Conservation (phyloP, 2,113 vertebrate genomes). For the Rhinolophus sinicus region DNA sequence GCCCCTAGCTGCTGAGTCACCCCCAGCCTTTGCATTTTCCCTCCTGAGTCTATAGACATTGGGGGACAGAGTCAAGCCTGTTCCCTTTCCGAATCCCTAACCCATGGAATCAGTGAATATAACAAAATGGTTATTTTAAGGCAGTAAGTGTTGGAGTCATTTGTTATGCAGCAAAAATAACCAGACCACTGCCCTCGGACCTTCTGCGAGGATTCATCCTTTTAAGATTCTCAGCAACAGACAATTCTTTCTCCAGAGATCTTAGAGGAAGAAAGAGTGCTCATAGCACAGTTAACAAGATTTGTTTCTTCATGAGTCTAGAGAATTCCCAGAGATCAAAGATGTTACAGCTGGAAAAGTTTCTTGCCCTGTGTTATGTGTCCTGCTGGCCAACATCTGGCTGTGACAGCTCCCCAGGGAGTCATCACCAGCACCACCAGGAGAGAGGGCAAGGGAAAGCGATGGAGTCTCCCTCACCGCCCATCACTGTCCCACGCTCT, state of each 20-base stretch:
- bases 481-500: not conserved
- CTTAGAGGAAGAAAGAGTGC: not conserved
- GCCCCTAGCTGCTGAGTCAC: not conserved
- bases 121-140: not conserved
- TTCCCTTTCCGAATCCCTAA: not conserved
- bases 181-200: not conserved
- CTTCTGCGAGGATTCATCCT: not conserved
- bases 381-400: conserved; percentile 60
- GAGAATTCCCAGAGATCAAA: conserved; percentile 57
- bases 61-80: not conserved
- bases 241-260: not conserved
- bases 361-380: conserved; percentile 17
- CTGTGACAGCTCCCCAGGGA: not conserved
- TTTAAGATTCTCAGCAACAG: not conserved
- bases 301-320: conserved; percentile 57
- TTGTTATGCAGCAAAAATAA: not conserved
- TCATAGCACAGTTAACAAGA: conserved; percentile 1
- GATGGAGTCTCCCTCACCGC: not conserved
- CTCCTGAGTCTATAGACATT: not conserved
- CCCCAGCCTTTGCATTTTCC: not conserved
- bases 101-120: not conserved
- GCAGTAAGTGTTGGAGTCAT: not conserved
- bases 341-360: conserved; percentile 65
- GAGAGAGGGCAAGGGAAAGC: not conserved
- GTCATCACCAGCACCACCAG: not conserved